A percentile compares a stretch with the other conserved stretches of the same genome.
phyloP scores from a whole-genome alignment of 2,113 vertebrate species.

The Danionella cerebrum region DNA sequence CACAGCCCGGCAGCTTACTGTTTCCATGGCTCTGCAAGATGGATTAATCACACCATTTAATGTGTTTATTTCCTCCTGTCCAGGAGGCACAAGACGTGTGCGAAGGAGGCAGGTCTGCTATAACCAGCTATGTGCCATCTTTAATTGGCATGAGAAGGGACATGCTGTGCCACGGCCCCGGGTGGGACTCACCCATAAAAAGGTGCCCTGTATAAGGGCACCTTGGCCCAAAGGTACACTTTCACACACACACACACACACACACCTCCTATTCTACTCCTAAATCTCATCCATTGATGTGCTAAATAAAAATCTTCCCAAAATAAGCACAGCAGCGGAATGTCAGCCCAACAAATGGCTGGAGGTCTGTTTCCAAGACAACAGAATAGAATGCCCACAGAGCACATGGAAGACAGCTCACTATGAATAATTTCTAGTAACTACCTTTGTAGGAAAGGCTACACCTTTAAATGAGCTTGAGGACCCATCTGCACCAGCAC shows the following conservation, averaged over 20 bases:
- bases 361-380: constrained; percentile 47
- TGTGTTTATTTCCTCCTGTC: constrained; percentile 53
- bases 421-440: constrained; percentile 34
- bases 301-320: constrained; percentile 27
- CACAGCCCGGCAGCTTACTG: constrained; percentile 45
- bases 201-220: background rate
- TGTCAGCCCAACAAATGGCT: constrained; percentile 35
- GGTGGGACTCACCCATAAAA: constrained; percentile 6
- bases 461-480: constrained; percentile 25
- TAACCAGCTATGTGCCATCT: constrained; percentile 47
- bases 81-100: constrained; percentile 42
- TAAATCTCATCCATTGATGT: constrained; percentile 17
- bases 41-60: constrained; percentile 57
- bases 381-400: constrained; percentile 38
- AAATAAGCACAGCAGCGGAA: constrained; percentile 31
- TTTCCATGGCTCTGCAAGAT: constrained; percentile 54
- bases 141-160: constrained; percentile 41
- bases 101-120: constrained; percentile 34
- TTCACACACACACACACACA: background rate
- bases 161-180: constrained; percentile 7
- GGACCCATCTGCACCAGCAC: background rate
- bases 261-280: constrained; percentile 10
- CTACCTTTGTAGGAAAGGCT: constrained; percentile 32
- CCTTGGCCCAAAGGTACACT: constrained; percentile 8
- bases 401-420: constrained; percentile 26